Percentiles rank a stretch among this genome's conserved stretches.
phyloP scores from a whole-genome alignment of 1,140 invertebrate genomes.

The Psilanteris sp. region DNA sequence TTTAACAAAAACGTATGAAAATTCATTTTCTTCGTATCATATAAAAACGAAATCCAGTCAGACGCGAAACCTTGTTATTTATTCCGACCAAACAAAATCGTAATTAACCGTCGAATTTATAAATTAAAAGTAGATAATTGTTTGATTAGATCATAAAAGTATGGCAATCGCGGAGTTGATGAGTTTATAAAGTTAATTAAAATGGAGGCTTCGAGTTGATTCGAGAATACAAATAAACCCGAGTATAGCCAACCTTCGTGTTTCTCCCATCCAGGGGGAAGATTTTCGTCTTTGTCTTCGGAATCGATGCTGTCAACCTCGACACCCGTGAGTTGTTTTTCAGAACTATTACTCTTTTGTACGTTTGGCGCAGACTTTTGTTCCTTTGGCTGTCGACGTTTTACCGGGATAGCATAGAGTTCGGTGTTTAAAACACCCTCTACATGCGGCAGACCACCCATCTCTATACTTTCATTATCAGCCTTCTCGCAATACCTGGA shows the following conservation, averaged over 20 bases:
- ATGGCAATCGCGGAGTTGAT: too few relatives aligned
- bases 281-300: conserved; percentile 79
- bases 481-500: conserved; percentile 82
- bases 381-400: conserved; percentile 81
- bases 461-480: conserved; percentile 81
- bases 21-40: too few relatives aligned
- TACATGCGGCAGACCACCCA: conserved; percentile 83
- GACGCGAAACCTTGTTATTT: too few relatives aligned
- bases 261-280: conserved; percentile 94
- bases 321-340: conserved; percentile 73
- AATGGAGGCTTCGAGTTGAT: too few relatives aligned
- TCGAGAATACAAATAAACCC: background rate
- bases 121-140: too few relatives aligned
- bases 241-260: conserved; percentile 85
- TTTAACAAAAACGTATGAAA: too few relatives aligned
- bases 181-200: too few relatives aligned
- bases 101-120: too few relatives aligned
- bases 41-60: too few relatives aligned
- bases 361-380: conserved; percentile 71
- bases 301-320: conserved; percentile 78
- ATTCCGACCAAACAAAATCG: too few relatives aligned
- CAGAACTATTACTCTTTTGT: conserved; percentile 74
- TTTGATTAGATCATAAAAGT: too few relatives aligned
- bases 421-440: conserved; percentile 86
- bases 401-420: conserved; percentile 87